Conservation (phyloP, 2,888 invertebrate species). For the Entomobrya proxima region DNA sequence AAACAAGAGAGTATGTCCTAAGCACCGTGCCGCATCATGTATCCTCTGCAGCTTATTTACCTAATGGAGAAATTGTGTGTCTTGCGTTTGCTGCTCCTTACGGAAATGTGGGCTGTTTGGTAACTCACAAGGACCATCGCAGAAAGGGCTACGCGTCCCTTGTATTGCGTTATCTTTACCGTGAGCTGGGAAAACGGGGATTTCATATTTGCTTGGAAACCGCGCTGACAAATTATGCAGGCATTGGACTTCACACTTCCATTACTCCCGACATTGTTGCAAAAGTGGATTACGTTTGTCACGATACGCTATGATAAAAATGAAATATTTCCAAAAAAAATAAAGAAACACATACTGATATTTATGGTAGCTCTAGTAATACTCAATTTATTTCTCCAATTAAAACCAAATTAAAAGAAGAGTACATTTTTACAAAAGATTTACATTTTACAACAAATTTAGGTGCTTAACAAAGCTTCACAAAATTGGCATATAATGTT, state of each 20-base stretch:
- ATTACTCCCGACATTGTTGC: constrained; percentile 29
- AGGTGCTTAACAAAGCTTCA: background rate
- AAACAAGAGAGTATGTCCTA: background rate
- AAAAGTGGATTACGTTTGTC: constrained; percentile 25
- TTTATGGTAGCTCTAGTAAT: constrained; percentile 18
- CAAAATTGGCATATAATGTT: background rate
- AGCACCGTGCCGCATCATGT: background rate
- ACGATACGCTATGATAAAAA: constrained; percentile 11
- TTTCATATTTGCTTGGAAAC: constrained; percentile 5
- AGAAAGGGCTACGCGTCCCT: constrained; percentile 40
- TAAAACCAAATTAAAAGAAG: background rate
- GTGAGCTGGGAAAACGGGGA: constrained; percentile 24
- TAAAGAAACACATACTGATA: background rate
- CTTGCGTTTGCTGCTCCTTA: background rate
- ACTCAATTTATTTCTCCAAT: constrained; percentile 5
- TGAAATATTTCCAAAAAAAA: too few relatives aligned
- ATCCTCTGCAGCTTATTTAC: constrained; percentile 6
- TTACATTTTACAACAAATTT: background rate
- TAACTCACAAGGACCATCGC: constrained; percentile 1
- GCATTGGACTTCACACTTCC: background rate
- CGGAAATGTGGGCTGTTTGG: background rate
- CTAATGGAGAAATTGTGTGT: constrained; percentile 25
- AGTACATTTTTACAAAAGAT: constrained; percentile 1
- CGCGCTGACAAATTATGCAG: background rate
- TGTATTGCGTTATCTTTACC: background rate